Evolutionary conservation across 2,888 invertebrate genomes (phyloP).

Genomic region (Lamproptera curius): DNA sequence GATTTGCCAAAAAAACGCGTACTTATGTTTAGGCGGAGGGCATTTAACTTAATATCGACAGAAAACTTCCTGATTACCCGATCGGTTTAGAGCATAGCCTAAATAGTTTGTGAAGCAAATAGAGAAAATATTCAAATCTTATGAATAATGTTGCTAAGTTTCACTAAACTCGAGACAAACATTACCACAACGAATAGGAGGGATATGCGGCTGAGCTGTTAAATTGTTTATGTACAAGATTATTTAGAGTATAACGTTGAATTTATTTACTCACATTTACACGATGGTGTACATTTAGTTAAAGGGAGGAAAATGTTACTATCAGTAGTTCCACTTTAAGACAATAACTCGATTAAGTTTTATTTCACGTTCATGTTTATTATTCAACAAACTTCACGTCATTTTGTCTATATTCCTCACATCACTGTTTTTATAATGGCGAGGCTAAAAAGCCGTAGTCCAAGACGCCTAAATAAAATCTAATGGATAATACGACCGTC

Average conservation of each 20-base stretch:
- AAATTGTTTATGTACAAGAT: conserved; percentile 39
- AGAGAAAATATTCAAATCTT: conserved; percentile 26
- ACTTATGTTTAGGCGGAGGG: not conserved
- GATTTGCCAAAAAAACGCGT: not conserved
- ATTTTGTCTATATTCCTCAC: too few relatives aligned
- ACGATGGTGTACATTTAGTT: conserved; percentile 33
- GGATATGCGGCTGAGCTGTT: conserved; percentile 70
- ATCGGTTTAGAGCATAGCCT: too few relatives aligned
- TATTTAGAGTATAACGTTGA: conserved; percentile 21
- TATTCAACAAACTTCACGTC: too few relatives aligned
- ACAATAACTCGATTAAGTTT: too few relatives aligned
- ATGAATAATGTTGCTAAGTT: conserved; percentile 32
- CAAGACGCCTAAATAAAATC: not conserved
- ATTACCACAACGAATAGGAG: conserved; percentile 52
- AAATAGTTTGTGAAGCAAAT: conserved; percentile 29
- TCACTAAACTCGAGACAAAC: conserved; percentile 38
- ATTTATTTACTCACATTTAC: conserved; percentile 57
- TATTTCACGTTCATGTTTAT: too few relatives aligned
- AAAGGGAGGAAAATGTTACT: too few relatives aligned
- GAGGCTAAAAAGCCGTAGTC: too few relatives aligned
- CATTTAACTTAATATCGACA: too few relatives aligned
- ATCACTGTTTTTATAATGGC: too few relatives aligned
- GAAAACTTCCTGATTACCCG: too few relatives aligned
- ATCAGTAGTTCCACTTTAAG: too few relatives aligned
- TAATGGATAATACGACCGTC: conserved; percentile 21